These are phyloP conservation scores for Papilio xuthus DNA, from an alignment of 1,140 invertebrate species.

Conservation along the genomic window DNA sequence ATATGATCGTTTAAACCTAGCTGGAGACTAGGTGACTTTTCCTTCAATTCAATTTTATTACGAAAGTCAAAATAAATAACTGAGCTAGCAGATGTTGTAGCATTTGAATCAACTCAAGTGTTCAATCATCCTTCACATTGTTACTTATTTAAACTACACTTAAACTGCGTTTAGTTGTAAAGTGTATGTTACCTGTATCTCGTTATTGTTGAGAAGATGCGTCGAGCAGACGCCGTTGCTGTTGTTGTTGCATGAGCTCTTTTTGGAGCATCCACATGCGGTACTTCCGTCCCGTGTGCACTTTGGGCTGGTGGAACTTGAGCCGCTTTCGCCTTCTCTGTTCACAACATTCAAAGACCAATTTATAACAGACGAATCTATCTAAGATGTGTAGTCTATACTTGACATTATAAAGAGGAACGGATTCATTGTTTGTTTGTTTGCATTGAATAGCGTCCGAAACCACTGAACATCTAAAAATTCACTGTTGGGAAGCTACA, in stretches of 20 bases:
- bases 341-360: constrained; percentile 40
- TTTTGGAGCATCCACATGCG: constrained; percentile 84
- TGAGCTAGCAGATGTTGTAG: neutral
- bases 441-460: too few species aligned
- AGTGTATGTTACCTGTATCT: constrained; percentile 62
- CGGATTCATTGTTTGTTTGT: too few species aligned
- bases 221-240: constrained; percentile 69
- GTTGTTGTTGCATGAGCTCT: constrained; percentile 76
- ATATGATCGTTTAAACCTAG: too few species aligned
- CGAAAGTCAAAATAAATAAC: neutral
- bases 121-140: too few species aligned
- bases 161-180: too few species aligned
- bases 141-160: too few species aligned
- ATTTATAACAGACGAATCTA: neutral
- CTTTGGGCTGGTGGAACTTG: constrained; percentile 90
- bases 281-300: constrained; percentile 87
- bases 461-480: too few species aligned
- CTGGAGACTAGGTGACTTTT: too few species aligned
- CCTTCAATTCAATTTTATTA: neutral
- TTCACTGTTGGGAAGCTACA: too few species aligned
- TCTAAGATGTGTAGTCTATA: too few species aligned
- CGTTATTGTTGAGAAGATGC: constrained; percentile 74
- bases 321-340: constrained; percentile 89
- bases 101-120: neutral
- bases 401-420: too few species aligned